Evolutionary conservation across 37 sponge, comb jelly and placozoan species (phyloP), one percentile per base, ranked within the genome.

Genomic region (Geodia barretti): DNA sequence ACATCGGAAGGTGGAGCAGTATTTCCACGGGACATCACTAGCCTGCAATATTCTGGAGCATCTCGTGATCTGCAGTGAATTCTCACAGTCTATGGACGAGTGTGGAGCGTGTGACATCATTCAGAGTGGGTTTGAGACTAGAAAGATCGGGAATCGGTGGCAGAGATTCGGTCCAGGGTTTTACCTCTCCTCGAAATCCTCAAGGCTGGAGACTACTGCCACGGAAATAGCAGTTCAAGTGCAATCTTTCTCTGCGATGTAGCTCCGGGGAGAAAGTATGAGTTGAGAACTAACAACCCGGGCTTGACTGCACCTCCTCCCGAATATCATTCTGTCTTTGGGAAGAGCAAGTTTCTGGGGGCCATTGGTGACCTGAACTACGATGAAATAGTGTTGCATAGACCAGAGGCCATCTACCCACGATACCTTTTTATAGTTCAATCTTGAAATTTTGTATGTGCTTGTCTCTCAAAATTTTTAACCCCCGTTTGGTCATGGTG

Each of bases 81-180:
- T 42, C n/a, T n/a, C n/a, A n/a, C n/a, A n/a, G n/a, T n/a, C n/a
- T n/a, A n/a, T n/a, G n/a, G n/a, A n/a, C n/a, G 61, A 47, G 4
- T 89, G 90, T 75, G 76, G 76, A 21, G 43, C 79, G 9, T 89
- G 90, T 74, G 81, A 80, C 3, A 79, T 89, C 36, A 71, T 76
- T 54, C 25, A 30, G n/a, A 38, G 41, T 0, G 85, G 90, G 28
- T 89, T 89, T 64, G 68, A 81, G 28, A 2, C 34, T 24, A 23
- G 34, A 14, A 40, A 42, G 32, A 64, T 82, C 35, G 72, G 78
- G 3, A 76, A 25, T 2, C 29, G 64, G 40, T 61, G 39, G 11
- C 72, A 28, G 24, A 20, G 29, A 79, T 38, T 73, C 61, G 25
- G 68, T 54, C 0, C 60, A 77, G n/a, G 68, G 79, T 72, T 74